Evolutionary conservation across 1,140 invertebrate genomes (phyloP), one percentile per base, ranked within the genome.

Genomic region (Pantala flavescens): DNA sequence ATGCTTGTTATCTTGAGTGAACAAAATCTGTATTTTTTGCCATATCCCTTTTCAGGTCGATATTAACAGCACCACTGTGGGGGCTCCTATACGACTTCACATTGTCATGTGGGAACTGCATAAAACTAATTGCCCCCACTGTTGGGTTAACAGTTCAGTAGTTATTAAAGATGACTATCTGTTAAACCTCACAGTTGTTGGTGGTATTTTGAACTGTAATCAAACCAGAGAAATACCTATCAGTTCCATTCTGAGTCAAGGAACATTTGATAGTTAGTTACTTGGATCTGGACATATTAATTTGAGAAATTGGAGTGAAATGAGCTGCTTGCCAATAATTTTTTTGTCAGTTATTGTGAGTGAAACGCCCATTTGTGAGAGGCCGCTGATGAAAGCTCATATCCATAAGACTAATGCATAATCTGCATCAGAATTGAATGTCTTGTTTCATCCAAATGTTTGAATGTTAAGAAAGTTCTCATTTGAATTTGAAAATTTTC

Each of bases 1-100:
- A 3, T 63, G 49, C 49, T 63, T 63, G 16, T 63, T 19, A 63
- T 19, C 3, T 63, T 63, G 3, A 19, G 49, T 63, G 49, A 63
- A 63, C 49, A 63, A 63, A 63, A 19, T 63, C 49, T 63, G 49
- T 63, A 63, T 21, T 63, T 63, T 63, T 21, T 63, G 49, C 49
- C 49, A 14, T 63, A 63, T 63, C 49, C 49, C 49, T 63, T 63
- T 63, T 63, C 49, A 63, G 49, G 49, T 63, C 49, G 49, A 63
- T 63, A 63, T 63, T 63, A 63, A 63, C 49, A 63, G 49, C 49
- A 63, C 49, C 49, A 63, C 49, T 63, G 49, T 63, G 49, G 49
- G 49, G 49, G 49, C 49, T 63, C 49, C 49, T 63, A 63, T 19
- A 63, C 49, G n/a, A 63, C 49, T 63, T 63, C 49, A 63, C 49